Conservation (phyloP, 2,888 invertebrate species). For the Chrysolina oricalcia region DNA sequence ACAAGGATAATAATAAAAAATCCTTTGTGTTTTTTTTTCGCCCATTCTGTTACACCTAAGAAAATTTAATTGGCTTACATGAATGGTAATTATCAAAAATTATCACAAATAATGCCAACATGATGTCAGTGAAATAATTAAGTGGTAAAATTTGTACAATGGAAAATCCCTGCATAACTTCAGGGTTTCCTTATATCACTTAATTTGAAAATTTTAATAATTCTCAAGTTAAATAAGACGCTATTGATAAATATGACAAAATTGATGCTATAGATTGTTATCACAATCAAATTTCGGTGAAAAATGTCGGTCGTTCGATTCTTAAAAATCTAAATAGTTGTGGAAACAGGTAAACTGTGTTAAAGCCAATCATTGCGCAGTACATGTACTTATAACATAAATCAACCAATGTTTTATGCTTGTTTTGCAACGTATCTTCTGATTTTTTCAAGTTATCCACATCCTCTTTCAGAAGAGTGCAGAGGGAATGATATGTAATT, state of each 20-base stretch:
- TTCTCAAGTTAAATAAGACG: neutral
- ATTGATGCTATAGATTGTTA: neutral
- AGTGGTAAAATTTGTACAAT: neutral
- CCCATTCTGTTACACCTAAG: neutral
- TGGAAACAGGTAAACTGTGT: slow-evolving; percentile 84
- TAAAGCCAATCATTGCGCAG: slow-evolving; percentile 86
- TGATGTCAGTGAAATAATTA: neutral
- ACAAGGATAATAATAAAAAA: too few species aligned
- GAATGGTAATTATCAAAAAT: neutral
- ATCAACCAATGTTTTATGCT: slow-evolving; percentile 85
- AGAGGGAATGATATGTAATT: slow-evolving; percentile 80
- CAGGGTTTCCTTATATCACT: neutral
- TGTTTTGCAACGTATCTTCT: slow-evolving; percentile 79
- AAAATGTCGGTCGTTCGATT: slow-evolving; percentile 88
- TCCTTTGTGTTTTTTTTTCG: neutral
- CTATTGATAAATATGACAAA: neutral
- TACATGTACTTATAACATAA: slow-evolving; percentile 88
- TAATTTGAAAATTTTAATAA: neutral
- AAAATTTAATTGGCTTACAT: neutral
- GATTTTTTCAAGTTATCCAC: slow-evolving; percentile 79
- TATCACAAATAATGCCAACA: neutral
- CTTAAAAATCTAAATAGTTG: slow-evolving; percentile 83
- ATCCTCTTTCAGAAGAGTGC: slow-evolving; percentile 81
- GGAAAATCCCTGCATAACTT: neutral
- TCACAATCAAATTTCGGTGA: slow-evolving; percentile 79